A percentile compares a stretch with the other conserved stretches of the same genome.
phyloP scores from a whole-genome alignment of 2,113 vertebrate genomes.

The Myotis yumanensis region DNA sequence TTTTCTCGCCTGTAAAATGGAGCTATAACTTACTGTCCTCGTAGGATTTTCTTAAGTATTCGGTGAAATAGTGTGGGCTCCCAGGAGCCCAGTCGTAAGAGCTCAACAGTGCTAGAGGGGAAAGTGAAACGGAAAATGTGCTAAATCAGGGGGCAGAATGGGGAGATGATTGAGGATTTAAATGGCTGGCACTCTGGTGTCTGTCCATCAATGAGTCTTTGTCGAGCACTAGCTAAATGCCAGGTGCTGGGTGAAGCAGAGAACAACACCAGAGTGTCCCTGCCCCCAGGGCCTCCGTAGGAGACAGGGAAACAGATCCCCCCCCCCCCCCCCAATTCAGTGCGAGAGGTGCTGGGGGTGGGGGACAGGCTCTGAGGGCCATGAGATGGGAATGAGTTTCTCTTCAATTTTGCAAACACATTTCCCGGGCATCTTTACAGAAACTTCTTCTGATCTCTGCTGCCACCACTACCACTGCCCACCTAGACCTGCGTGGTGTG shows the following conservation, averaged over 20 bases:
- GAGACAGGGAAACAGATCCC: not conserved
- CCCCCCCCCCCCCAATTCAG: not conserved
- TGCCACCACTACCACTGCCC: too few species aligned
- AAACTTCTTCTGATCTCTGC: not conserved
- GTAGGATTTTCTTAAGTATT: not conserved
- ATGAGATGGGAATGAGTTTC: not conserved
- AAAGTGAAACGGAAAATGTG: not conserved
- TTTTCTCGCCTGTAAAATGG: not conserved
- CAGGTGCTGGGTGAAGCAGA: not conserved
- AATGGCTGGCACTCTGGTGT: rapidly evolving
- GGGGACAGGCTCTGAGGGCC: not conserved
- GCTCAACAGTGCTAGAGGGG: rapidly evolving
- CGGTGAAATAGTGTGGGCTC: rapidly evolving
- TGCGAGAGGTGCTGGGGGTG: not conserved
- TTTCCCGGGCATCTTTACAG: not conserved
- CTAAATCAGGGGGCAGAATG: not conserved
- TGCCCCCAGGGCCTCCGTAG: not conserved
- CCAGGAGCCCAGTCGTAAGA: rapidly evolving
- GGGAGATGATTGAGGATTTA: not conserved
- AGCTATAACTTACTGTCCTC: not conserved
- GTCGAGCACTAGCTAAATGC: not conserved
- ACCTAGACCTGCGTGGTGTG: not conserved
- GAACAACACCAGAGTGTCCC: rapidly evolving
- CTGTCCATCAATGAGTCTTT: rapidly evolving
- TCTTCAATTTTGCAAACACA: not conserved